These are phyloP conservation scores for Sandelia bainsii DNA, from an alignment of 2,797 vertebrate genomes.

Conservation along the genomic window DNA sequence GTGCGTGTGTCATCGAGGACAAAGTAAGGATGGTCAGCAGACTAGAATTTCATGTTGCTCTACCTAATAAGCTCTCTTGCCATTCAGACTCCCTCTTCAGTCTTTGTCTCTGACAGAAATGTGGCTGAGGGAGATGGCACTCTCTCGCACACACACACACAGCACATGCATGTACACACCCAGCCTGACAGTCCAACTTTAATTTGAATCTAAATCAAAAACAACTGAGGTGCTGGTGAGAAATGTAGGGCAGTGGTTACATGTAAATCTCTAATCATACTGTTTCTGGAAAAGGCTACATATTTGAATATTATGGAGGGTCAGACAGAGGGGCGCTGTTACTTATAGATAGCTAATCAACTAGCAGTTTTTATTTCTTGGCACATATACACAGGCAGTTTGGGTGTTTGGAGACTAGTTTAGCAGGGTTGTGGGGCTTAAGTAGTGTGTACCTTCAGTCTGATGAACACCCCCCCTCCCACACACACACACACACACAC, in stretches of 20 bases:
- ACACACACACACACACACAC: constrained; percentile 25
- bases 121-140: constrained; percentile 36
- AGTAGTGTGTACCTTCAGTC: constrained; percentile 14
- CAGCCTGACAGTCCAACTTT: constrained; percentile 30
- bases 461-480: constrained; percentile 28
- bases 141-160: not conserved
- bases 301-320: constrained; percentile 3
- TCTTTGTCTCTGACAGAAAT: constrained; percentile 62
- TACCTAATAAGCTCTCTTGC: constrained; percentile 65
- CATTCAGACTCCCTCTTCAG: constrained; percentile 50
- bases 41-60: constrained; percentile 56
- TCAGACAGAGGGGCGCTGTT: not conserved
- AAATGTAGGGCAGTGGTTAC: constrained; percentile 8
- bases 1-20: constrained; percentile 34
- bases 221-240: constrained; percentile 47
- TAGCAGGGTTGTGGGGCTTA: no score
- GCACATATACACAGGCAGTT: not conserved
- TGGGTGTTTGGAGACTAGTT: constrained; percentile 75
- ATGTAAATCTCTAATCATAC: not conserved
- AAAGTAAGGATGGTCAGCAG: constrained; percentile 43
- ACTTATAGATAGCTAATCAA: not conserved
- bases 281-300: constrained; percentile 9
- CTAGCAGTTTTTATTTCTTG: not conserved
- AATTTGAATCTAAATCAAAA: constrained; percentile 61
- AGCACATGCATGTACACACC: not conserved